Percentiles rank a stretch among this genome's conserved stretches.
phyloP scores from a whole-genome alignment of 2,113 vertebrate genomes.

The Caretta caretta region DNA sequence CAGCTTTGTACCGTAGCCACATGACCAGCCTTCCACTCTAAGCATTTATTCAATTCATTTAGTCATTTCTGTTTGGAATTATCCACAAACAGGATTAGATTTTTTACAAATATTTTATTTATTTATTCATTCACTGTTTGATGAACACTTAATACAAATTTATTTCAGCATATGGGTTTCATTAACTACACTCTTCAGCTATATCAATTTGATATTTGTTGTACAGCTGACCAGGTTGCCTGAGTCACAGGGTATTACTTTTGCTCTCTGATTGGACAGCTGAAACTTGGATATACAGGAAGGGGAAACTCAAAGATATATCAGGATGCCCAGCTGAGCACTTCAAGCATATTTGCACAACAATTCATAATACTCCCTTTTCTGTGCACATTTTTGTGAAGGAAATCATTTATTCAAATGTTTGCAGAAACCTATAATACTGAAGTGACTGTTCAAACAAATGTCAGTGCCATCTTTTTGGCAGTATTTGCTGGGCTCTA shows the following conservation, averaged over 20 bases:
- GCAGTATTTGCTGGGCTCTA: neutral
- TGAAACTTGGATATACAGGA: neutral
- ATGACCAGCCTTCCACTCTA: neutral
- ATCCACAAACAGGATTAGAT: neutral
- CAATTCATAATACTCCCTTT: neutral
- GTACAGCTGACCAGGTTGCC: neutral
- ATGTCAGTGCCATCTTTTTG: neutral
- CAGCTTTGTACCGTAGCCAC: neutral
- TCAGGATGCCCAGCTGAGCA: no score
- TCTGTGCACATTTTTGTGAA: neutral
- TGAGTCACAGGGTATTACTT: neutral
- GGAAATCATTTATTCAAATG: neutral
- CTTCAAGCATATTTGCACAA: rapidly evolving
- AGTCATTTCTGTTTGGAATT: neutral
- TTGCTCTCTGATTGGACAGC: neutral
- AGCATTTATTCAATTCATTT: neutral
- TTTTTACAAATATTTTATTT: neutral
- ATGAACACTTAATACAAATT: neutral
- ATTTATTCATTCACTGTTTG: rapidly evolving
- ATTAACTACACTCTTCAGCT: neutral
- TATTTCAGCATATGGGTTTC: rapidly evolving
- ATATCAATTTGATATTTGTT: neutral
- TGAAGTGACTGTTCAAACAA: neutral
- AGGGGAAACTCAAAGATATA: neutral
- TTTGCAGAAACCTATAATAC: neutral